Evolutionary conservation across 2,888 invertebrate species (phyloP).

Genomic region (Eilema griseolum): DNA sequence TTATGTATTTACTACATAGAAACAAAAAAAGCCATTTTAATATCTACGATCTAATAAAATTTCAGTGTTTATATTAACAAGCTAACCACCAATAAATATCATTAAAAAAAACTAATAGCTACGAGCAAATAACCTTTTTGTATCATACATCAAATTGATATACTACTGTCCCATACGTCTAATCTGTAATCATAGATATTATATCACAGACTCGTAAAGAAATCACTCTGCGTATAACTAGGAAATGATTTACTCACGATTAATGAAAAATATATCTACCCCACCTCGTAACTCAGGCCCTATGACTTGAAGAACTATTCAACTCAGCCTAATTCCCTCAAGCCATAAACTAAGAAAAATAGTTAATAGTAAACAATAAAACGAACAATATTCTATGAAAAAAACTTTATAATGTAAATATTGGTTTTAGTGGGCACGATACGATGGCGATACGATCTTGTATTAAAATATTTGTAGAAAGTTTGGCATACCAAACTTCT

Average conservation of each 20-base stretch:
- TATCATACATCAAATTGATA: constrained; percentile 40
- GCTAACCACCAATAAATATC: constrained; percentile 31
- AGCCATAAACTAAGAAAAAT: constrained; percentile 58
- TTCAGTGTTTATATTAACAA: constrained; percentile 28
- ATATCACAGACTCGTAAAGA: constrained; percentile 31
- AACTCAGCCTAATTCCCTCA: constrained; percentile 60
- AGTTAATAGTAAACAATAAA: constrained; percentile 68
- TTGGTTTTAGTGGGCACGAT: constrained; percentile 50
- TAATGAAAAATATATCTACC: constrained; percentile 38
- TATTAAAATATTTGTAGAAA: background rate
- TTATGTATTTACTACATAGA: background rate
- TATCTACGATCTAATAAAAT: constrained; percentile 21
- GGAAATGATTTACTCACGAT: constrained; percentile 50
- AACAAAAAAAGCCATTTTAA: constrained; percentile 5
- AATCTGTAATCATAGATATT: constrained; percentile 30
- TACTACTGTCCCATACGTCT: constrained; percentile 35
- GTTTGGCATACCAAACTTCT: background rate
- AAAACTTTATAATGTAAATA: constrained; percentile 53
- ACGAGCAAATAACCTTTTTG: constrained; percentile 26
- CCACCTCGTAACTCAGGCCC: constrained; percentile 30
- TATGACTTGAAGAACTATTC: constrained; percentile 36
- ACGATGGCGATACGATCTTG: constrained; percentile 43
- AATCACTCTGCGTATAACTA: constrained; percentile 30
- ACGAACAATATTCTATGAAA: constrained; percentile 64
- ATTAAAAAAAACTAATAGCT: constrained; percentile 28